Conservation (phyloP, 2,113 vertebrate species). For the Cottus gobio region DNA sequence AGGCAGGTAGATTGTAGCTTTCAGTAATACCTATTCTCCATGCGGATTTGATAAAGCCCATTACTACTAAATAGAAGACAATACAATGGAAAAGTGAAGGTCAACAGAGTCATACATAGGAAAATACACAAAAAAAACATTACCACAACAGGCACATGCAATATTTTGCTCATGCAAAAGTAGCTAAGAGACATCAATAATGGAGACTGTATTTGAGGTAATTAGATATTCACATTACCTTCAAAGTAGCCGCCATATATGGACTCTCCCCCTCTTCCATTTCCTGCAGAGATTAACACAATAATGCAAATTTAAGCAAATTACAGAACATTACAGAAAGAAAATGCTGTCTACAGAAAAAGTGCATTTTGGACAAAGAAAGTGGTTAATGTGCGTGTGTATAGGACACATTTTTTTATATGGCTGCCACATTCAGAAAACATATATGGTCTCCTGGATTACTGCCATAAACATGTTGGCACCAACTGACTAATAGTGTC, state of each 20-base stretch:
- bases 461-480: not conserved
- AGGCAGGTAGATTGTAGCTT: conserved; percentile 99
- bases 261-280: conserved; percentile 98
- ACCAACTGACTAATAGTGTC: conserved; percentile 2
- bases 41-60: conserved; percentile 89
- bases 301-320: not conserved
- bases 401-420: not conserved
- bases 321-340: not conserved
- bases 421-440: not conserved
- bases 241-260: conserved; percentile 99
- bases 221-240: conserved; percentile 86
- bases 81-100: conserved; percentile 60
- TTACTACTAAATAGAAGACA: conserved; percentile 65
- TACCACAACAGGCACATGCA: conserved; percentile 87
- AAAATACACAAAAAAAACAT: conserved; percentile 73
- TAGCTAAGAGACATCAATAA: conserved; percentile 12
- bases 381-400: not conserved
- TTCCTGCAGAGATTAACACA: conserved; percentile 82
- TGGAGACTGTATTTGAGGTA: conserved; percentile 21
- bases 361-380: not conserved
- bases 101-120: conserved; percentile 42
- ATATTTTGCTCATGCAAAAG: conserved; percentile 87
- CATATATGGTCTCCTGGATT: not conserved
- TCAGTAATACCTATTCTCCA: conserved; percentile 98
- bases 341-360: not conserved